Evolutionary conservation across 2,113 vertebrate genomes (phyloP).

Genomic region (Pseudorhombus dupliciocellatus): DNA sequence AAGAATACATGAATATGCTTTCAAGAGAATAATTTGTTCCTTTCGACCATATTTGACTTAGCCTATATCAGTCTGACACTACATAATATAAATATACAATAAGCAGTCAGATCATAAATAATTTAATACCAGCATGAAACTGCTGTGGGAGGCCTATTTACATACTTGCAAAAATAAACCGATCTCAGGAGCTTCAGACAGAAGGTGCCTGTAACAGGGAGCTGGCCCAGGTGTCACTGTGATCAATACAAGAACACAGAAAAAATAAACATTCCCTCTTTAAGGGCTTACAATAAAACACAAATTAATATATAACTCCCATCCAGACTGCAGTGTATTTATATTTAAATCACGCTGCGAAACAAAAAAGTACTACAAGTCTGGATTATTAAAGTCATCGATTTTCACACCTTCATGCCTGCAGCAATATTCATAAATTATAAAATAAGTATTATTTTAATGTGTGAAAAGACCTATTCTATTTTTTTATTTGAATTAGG

Average conservation of each 20-base stretch:
- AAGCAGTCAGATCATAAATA: constrained; percentile 48
- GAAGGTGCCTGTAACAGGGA: not conserved
- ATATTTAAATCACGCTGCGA: no score
- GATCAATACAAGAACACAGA: not conserved
- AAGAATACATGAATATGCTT: constrained; percentile 72
- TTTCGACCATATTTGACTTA: constrained; percentile 53
- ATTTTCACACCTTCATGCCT: not conserved
- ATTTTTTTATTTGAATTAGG: no score
- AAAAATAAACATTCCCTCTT: no score
- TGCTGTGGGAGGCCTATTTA: constrained; percentile 49
- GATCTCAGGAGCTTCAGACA: constrained; percentile 17
- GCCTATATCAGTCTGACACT: constrained; percentile 47
- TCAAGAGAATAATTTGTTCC: constrained; percentile 45
- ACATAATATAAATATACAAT: constrained; percentile 50
- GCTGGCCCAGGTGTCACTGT: not conserved
- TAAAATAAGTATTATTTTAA: not conserved
- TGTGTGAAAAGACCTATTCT: not conserved
- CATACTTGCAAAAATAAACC: constrained; percentile 50
- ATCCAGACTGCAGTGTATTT: not conserved
- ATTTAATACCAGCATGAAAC: constrained; percentile 38
- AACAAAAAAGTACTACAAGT: not conserved
- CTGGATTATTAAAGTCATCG: not conserved
- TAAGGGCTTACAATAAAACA: not conserved
- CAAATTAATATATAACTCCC: not conserved
- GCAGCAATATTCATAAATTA: not conserved